These are phyloP conservation scores for Limnephilus auricula DNA, from an alignment of 2,888 invertebrate species.

Conservation along the genomic window DNA sequence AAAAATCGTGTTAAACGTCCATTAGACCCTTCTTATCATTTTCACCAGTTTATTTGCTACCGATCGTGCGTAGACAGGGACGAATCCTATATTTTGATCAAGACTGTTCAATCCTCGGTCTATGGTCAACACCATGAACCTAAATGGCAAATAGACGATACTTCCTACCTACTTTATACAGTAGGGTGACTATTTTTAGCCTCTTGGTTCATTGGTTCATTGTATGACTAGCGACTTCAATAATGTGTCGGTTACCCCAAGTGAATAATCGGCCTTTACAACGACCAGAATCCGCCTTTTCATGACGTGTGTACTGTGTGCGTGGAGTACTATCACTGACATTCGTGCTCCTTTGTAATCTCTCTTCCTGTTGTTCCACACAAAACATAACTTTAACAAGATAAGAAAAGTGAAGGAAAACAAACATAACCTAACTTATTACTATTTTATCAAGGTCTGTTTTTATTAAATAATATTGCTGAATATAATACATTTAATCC, in stretches of 20 bases:
- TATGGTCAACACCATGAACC: neutral
- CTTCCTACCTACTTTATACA: neutral
- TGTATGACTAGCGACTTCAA: neutral
- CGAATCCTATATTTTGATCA: neutral
- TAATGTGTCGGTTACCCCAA: neutral
- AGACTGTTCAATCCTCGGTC: neutral
- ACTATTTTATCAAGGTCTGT: too few relatives aligned
- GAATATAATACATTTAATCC: too few relatives aligned
- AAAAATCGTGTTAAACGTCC: too few relatives aligned
- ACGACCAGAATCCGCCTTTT: neutral
- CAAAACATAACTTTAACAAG: too few relatives aligned
- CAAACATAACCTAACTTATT: too few relatives aligned
- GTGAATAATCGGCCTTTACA: conserved; percentile 46
- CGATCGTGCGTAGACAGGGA: neutral
- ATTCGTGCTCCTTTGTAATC: neutral
- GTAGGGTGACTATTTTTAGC: neutral
- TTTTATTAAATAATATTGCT: too few relatives aligned
- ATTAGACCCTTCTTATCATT: too few relatives aligned
- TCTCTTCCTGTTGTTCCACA: neutral
- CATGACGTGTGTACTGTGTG: neutral
- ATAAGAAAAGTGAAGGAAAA: too few relatives aligned
- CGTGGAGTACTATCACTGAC: neutral
- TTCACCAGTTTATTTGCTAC: neutral
- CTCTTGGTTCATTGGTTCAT: neutral
- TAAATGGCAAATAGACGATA: neutral